A percentile compares a stretch with the other conserved stretches of the same genome.
phyloP scores from a whole-genome alignment of 2,797 vertebrate species.

The Sylvilagus floridanus region DNA sequence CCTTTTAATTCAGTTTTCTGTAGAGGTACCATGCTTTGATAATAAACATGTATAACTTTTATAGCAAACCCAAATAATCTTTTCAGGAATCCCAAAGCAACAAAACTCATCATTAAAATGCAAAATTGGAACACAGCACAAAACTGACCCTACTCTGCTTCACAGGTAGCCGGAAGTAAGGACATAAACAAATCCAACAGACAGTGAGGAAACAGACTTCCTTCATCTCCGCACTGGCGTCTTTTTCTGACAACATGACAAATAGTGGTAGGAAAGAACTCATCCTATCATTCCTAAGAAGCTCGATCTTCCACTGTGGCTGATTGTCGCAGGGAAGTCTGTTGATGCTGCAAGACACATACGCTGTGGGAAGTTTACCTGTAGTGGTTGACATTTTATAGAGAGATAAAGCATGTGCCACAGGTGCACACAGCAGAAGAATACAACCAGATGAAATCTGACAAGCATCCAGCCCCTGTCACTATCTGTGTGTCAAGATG shows the following conservation, averaged over 20 bases:
- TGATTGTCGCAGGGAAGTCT: neutral
- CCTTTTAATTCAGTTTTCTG: too few species aligned
- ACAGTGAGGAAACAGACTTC: neutral
- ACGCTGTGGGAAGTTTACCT: neutral
- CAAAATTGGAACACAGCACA: neutral
- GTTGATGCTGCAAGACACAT: neutral
- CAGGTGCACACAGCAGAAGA: neutral
- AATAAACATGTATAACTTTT: neutral
- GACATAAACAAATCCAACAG: neutral
- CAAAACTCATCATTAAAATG: neutral
- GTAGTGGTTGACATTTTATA: neutral
- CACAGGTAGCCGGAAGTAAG: conserved; percentile 7
- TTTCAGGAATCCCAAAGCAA: neutral
- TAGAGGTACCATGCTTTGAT: too few species aligned
- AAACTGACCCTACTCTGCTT: neutral
- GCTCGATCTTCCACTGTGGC: neutral
- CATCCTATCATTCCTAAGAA: neutral
- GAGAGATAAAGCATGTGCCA: neutral
- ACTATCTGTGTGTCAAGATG: neutral
- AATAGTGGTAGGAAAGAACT: neutral
- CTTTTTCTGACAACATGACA: conserved; percentile 43
- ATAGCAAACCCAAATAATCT: neutral
- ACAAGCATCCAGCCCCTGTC: neutral
- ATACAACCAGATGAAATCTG: neutral
- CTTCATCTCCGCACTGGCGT: neutral